Evolutionary conservation across 2,113 vertebrate species (phyloP).

Genomic region (Psilopogon haemacephalus): DNA sequence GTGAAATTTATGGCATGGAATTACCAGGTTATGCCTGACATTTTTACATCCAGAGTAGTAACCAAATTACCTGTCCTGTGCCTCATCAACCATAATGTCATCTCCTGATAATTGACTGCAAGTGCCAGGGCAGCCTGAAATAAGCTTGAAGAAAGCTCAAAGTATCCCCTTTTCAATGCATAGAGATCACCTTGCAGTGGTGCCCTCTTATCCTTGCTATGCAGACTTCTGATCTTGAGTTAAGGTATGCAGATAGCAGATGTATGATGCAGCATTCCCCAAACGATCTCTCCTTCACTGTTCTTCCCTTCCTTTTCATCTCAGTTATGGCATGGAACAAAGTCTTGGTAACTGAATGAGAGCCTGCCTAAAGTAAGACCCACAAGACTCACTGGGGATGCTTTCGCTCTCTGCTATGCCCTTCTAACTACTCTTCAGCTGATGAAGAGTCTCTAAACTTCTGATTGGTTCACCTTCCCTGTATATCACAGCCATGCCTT

Average conservation of each 20-base stretch:
- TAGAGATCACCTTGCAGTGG: neutral
- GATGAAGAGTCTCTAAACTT: neutral
- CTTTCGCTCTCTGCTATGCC: neutral
- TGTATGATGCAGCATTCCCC: neutral
- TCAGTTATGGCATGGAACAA: neutral
- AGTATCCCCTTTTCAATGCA: neutral
- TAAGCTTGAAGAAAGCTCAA: neutral
- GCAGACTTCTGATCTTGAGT: neutral
- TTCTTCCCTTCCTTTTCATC: neutral
- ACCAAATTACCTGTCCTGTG: neutral
- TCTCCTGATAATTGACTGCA: neutral
- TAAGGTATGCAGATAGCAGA: neutral
- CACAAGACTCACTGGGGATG: accelerated
- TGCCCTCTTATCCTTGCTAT: neutral
- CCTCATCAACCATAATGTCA: neutral
- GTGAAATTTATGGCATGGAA: neutral
- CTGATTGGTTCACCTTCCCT: neutral
- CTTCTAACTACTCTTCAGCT: neutral
- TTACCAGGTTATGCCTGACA: neutral
- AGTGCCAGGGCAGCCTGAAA: neutral
- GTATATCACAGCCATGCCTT: neutral
- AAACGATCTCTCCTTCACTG: neutral
- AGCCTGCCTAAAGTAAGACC: neutral
- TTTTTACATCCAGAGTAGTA: neutral
- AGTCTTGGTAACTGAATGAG: neutral